Conservation (phyloP, 2,797 vertebrate species). For the Argentina silus region DNA sequence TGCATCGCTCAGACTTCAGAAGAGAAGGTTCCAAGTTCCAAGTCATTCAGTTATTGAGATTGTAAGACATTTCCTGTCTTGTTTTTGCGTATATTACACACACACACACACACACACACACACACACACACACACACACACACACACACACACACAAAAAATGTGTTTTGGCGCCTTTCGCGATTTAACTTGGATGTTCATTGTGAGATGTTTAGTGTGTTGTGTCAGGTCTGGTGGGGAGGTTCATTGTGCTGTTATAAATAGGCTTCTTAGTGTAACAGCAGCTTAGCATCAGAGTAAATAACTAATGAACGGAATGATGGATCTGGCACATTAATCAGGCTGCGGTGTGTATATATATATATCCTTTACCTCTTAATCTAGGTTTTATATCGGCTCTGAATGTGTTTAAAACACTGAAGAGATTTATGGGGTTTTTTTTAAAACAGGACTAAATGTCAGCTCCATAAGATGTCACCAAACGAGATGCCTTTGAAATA, state of each 20-base stretch:
- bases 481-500: no score
- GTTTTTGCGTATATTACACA: neutral
- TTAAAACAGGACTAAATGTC: neutral
- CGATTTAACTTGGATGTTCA: neutral
- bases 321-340: neutral
- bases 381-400: neutral
- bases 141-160: neutral
- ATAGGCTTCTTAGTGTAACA: neutral
- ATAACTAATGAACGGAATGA: neutral
- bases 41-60: neutral
- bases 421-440: neutral
- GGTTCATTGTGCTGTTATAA: neutral
- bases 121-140: no score
- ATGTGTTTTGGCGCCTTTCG: neutral
- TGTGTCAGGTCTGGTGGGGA: neutral
- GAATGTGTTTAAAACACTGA: neutral
- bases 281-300: neutral
- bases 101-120: no score
- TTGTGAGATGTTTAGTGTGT: neutral
- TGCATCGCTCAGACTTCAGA: neutral
- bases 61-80: neutral
- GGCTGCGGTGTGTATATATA: neutral
- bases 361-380: neutral
- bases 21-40: neutral
- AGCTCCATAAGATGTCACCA: neutral